A percentile compares a stretch with the other conserved stretches of the same genome.
Conservation (phyloP, 2,888 invertebrate species). For the Deroplatys truncata region DNA sequence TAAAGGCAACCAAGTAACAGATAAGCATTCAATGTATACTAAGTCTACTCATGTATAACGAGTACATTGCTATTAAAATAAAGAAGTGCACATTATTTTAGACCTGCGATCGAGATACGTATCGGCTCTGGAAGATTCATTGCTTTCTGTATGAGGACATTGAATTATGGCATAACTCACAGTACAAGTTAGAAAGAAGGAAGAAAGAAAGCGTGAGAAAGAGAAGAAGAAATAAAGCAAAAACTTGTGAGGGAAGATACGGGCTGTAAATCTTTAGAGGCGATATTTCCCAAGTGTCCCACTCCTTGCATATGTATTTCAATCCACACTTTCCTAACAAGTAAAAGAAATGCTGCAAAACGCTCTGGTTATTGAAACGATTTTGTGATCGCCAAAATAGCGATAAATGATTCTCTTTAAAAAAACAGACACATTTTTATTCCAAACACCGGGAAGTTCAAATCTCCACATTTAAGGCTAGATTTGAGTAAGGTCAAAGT, state of each 20-base stretch:
- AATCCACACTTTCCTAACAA: background rate
- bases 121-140: background rate
- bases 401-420: background rate
- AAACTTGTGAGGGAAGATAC: background rate
- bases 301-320: background rate
- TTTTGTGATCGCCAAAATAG: background rate
- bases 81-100: background rate
- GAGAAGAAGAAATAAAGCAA: background rate
- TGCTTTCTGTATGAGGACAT: background rate
- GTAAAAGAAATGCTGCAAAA: background rate
- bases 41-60: no score
- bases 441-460: background rate
- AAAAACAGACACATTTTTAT: background rate
- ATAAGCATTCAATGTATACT: no score
- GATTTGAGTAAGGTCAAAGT: no score
- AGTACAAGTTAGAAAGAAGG: background rate
- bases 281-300: background rate
- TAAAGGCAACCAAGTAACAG: no score
- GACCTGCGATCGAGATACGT: background rate
- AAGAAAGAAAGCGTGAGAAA: background rate
- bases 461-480: background rate
- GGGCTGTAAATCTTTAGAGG: background rate
- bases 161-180: background rate
- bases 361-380: background rate
- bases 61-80: background rate